A percentile compares a stretch with the other conserved stretches of the same genome.
Evolutionary conservation across 2,113 vertebrate genomes (phyloP).

Genomic region (Daboia siamensis): DNA sequence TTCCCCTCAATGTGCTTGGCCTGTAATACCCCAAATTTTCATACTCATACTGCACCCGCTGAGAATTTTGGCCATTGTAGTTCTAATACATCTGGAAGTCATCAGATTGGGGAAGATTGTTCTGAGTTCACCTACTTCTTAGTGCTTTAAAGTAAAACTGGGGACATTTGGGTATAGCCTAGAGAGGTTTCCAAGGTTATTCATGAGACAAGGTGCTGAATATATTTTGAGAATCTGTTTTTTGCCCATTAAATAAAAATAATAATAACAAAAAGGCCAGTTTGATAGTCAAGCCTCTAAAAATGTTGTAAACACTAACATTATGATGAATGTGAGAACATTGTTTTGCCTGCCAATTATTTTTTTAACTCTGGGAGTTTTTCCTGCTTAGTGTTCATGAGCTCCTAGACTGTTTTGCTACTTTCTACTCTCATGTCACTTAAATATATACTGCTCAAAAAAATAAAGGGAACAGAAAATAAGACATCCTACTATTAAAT

Average conservation of each 20-base stretch:
- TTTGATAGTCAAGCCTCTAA: neutral
- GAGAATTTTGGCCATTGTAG: neutral
- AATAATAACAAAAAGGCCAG: neutral
- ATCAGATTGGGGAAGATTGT: neutral
- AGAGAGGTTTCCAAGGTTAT: neutral
- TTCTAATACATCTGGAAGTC: neutral
- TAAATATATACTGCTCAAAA: neutral
- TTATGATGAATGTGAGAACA: neutral
- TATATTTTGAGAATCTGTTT: neutral
- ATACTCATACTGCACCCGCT: neutral
- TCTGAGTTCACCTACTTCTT: neutral
- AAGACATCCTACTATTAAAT: no score
- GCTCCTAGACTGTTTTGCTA: neutral
- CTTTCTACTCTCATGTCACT: neutral
- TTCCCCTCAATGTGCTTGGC: neutral
- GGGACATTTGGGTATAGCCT: neutral
- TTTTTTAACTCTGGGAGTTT: neutral
- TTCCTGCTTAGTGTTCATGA: neutral
- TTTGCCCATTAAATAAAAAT: neutral
- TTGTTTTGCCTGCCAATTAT: neutral
- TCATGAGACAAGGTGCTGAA: neutral
- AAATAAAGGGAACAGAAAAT: no score
- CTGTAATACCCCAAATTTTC: neutral
- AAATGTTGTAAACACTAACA: neutral
- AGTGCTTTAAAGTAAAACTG: neutral